Conservation (phyloP, 1,140 invertebrate species). For the Drosophila parvula region DNA sequence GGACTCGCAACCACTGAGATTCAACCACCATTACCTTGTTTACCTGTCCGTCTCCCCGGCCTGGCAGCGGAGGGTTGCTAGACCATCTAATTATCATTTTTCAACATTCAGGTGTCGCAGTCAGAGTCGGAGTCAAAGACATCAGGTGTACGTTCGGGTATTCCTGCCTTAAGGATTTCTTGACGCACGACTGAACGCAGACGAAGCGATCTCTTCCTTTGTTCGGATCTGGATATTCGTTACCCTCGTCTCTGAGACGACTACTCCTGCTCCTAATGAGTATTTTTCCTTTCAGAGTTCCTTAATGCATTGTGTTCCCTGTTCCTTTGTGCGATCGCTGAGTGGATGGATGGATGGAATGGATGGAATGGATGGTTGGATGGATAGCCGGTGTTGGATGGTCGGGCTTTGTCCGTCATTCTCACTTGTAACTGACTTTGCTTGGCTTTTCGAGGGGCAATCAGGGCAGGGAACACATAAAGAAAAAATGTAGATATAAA, state of each 20-base stretch:
- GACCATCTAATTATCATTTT: slow-evolving; percentile 78
- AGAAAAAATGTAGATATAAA: background rate
- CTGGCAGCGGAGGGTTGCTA: slow-evolving; percentile 64
- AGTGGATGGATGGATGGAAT: slow-evolving; percentile 30
- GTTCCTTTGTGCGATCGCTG: slow-evolving; percentile 34
- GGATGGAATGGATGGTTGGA: slow-evolving; percentile 12
- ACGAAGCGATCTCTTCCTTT: slow-evolving; percentile 48
- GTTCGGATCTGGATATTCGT: slow-evolving; percentile 18
- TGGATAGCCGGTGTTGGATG: slow-evolving; percentile 31
- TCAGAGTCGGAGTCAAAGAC: slow-evolving; percentile 45
- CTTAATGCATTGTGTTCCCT: slow-evolving; percentile 53
- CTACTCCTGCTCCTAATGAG: slow-evolving; percentile 58
- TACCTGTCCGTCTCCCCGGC: slow-evolving; percentile 14
- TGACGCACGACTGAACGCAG: slow-evolving; percentile 68
- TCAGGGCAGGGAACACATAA: slow-evolving; percentile 38
- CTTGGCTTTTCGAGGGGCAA: slow-evolving; percentile 42
- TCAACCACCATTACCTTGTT: slow-evolving; percentile 60
- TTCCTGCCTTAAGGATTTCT: slow-evolving; percentile 63
- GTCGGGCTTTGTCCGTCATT: slow-evolving; percentile 47
- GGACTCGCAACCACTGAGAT: slow-evolving; percentile 53
- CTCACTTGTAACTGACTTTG: slow-evolving; percentile 42
- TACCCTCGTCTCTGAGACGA: slow-evolving; percentile 20
- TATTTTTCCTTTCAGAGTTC: slow-evolving; percentile 42
- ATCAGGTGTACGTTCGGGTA: slow-evolving; percentile 59
- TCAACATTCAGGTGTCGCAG: slow-evolving; percentile 66